Evolutionary conservation across 1,140 invertebrate species (phyloP), one percentile per base, ranked within the genome.

Genomic region (Spodoptera litura): DNA sequence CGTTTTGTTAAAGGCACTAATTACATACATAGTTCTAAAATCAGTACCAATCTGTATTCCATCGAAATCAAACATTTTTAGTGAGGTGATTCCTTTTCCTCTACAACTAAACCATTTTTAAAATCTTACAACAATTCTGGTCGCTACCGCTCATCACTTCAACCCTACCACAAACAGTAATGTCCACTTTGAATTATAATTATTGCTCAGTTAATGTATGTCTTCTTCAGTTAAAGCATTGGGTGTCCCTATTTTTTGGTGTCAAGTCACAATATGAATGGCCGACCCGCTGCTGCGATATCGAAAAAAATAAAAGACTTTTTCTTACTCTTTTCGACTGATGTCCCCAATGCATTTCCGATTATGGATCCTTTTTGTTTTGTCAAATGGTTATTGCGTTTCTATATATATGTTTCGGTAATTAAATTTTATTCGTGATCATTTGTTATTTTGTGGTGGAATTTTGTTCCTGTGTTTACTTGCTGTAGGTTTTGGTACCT

Each of bases 141-240:
- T 11, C 81, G 83, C 83, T 78, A 12, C 15, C 49, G 71, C 81
- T 72, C 44, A 49, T 79, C 38, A 64, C 78, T 79, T 83, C 4
- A 9, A 8, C 56, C 68, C 80, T 13, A 8, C 35, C 72, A 56
- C 52, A 77, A 80, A 85, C 83, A 78, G 83, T 87, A 87, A 88
- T 87, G 87, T 89, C 89, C 88, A 87, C 84, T 85, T 91, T 93
- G 91, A 93, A 88, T 91, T 92, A 93, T 92, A 91, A 93, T 92
- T 90, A 92, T 92, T 88, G 85, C 83, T 79, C 70, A 62, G 88
- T 89, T 91, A 93, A 93, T 89, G 87, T 89, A 93, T 93, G 90
- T 93, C 90, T 93, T 92, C 87, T 91, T 93, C 90, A 89, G 85
- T 89, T 85, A 87, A 85, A 86, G 81, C 87, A 77, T 86, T 91